These are phyloP conservation scores for Hypothenemus hampei DNA, from an alignment of 1,140 invertebrate genomes.

Conservation along the genomic window DNA sequence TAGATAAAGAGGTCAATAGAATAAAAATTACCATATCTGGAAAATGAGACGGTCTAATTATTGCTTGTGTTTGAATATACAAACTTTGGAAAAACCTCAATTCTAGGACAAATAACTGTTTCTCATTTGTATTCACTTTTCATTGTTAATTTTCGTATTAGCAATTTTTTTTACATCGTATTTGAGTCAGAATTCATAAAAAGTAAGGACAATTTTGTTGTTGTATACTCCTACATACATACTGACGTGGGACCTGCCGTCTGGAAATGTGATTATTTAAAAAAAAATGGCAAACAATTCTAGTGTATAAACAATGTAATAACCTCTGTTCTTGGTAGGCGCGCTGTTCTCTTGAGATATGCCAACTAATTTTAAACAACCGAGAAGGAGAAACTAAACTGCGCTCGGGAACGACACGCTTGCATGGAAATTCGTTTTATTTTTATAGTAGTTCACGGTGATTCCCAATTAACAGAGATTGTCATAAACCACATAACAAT, in stretches of 20 bases:
- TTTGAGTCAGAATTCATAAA: too few relatives aligned
- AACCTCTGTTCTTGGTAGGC: neutral
- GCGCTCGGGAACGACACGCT: neutral
- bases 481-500: neutral
- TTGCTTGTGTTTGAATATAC: too few relatives aligned
- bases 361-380: constrained; percentile 13
- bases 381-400: constrained; percentile 12
- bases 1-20: too few relatives aligned
- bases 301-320: constrained; percentile 12
- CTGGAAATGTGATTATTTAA: constrained; percentile 1
- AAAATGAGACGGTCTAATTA: too few relatives aligned
- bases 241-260: neutral
- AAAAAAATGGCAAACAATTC: constrained; percentile 10
- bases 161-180: too few relatives aligned
- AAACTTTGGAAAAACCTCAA: too few relatives aligned
- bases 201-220: too few relatives aligned
- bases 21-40: too few relatives aligned
- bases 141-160: too few relatives aligned
- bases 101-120: too few relatives aligned
- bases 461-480: neutral
- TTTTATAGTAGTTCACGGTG: neutral
- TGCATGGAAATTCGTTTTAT: constrained; percentile 1
- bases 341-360: constrained; percentile 14
- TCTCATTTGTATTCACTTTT: too few relatives aligned
- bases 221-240: neutral